Conservation (phyloP, 2,888 invertebrate genomes). For the Tiliacea citrago region DNA sequence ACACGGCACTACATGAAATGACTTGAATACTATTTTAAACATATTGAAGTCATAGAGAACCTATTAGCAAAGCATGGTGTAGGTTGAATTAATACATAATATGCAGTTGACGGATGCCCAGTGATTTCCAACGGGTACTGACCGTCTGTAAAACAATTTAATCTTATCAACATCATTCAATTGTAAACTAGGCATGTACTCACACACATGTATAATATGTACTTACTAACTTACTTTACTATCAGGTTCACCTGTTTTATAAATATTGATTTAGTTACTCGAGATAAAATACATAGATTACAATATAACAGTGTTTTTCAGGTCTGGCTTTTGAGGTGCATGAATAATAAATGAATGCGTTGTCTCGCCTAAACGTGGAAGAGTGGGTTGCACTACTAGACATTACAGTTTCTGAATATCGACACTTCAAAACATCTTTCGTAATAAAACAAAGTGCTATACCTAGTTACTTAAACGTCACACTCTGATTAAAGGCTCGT, state of each 20-base stretch:
- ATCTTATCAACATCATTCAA: constrained; percentile 57
- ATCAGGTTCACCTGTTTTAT: constrained; percentile 43
- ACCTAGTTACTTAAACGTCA: neutral
- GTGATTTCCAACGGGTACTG: constrained; percentile 29
- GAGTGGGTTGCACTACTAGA: constrained; percentile 35
- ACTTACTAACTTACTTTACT: constrained; percentile 31
- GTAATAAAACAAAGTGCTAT: neutral
- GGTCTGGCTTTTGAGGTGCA: constrained; percentile 2
- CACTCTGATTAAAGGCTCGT: neutral
- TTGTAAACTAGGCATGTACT: constrained; percentile 39
- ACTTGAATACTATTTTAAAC: constrained; percentile 30
- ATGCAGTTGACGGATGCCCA: constrained; percentile 3
- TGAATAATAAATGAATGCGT: constrained; percentile 43
- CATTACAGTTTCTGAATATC: constrained; percentile 9
- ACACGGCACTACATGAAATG: constrained; percentile 37
- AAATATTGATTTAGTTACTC: constrained; percentile 48
- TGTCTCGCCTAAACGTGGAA: constrained; percentile 22
- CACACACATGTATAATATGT: constrained; percentile 14
- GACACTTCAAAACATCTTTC: constrained; percentile 17
- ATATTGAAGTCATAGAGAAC: constrained; percentile 3
- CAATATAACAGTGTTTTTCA: neutral
- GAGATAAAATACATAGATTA: constrained; percentile 45
- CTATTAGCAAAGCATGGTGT: neutral
- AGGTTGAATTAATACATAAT: constrained; percentile 5
- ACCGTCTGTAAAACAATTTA: constrained; percentile 44